A percentile compares a stretch with the other conserved stretches of the same genome.
Conservation (phyloP, 2,888 invertebrate genomes). For the Cryptocheilus praepositus region DNA sequence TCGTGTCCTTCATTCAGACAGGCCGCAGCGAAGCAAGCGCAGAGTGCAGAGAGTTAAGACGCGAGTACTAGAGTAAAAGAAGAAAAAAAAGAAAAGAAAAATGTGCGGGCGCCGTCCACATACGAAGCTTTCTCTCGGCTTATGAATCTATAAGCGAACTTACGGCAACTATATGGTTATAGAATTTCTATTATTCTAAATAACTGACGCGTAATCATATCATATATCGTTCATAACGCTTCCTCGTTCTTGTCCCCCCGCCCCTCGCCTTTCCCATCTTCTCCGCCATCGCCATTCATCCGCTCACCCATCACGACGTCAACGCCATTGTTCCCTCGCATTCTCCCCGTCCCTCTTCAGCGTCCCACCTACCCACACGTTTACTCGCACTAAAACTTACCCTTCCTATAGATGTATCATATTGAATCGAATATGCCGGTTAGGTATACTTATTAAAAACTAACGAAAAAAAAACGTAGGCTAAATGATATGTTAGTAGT, state of each 20-base stretch:
- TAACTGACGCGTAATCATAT: constrained; percentile 67
- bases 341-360: constrained; percentile 31
- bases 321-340: not conserved
- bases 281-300: constrained; percentile 6
- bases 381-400: constrained; percentile 56
- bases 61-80: not conserved
- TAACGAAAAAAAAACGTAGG: constrained; percentile 13
- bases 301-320: not conserved
- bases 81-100: constrained; percentile 28
- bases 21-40: not conserved
- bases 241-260: constrained; percentile 26
- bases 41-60: not conserved
- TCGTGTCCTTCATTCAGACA: constrained; percentile 7
- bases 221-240: constrained; percentile 62
- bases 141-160: constrained; percentile 52
- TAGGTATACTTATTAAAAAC: constrained; percentile 40
- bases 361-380: constrained; percentile 29
- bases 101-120: constrained; percentile 70
- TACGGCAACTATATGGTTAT: constrained; percentile 57
- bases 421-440: constrained; percentile 53
- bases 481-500: constrained; percentile 56
- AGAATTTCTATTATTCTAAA: constrained; percentile 57
- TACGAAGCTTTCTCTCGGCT: constrained; percentile 65
- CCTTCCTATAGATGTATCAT: constrained; percentile 62
- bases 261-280: constrained; percentile 15